These are phyloP conservation scores for Noctilio leporinus DNA, from an alignment of 2,113 vertebrate species.

Conservation along the genomic window DNA sequence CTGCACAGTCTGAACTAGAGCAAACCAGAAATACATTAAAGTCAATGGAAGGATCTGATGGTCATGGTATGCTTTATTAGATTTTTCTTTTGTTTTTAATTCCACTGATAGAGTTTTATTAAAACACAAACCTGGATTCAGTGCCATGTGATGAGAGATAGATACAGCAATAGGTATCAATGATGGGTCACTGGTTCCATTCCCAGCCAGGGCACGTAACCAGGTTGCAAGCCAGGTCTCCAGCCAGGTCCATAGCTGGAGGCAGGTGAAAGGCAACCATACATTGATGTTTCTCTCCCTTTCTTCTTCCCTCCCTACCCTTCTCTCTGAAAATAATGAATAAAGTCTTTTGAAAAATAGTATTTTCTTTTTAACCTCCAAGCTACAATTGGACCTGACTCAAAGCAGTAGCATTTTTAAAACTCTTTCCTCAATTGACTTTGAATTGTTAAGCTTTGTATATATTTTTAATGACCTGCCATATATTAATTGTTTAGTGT, in stretches of 20 bases:
- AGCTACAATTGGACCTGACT: neutral
- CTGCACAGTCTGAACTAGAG: constrained; percentile 78
- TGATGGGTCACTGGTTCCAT: no score
- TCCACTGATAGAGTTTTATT: neutral
- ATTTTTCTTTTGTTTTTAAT: neutral
- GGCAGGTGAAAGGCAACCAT: no score
- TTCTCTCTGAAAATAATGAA: no score
- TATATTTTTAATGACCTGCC: neutral
- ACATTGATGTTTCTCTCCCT: no score
- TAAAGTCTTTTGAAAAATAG: constrained; percentile 1
- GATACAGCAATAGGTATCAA: neutral
- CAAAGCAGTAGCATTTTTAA: constrained; percentile 19
- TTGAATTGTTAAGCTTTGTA: neutral
- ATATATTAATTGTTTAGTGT: neutral
- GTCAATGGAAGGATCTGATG: constrained; percentile 79
- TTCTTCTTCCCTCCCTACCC: no score
- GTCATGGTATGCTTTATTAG: constrained; percentile 78
- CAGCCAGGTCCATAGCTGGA: no score
- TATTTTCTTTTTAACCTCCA: neutral
- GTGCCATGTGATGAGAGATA: neutral
- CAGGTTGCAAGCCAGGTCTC: no score
- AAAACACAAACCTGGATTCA: neutral
- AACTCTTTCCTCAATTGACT: neutral
- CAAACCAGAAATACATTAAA: constrained; percentile 80
- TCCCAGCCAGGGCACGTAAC: no score